A percentile compares a stretch with the other conserved stretches of the same genome.
phyloP scores from a whole-genome alignment of 2,113 vertebrate genomes.

The Talpa occidentalis region DNA sequence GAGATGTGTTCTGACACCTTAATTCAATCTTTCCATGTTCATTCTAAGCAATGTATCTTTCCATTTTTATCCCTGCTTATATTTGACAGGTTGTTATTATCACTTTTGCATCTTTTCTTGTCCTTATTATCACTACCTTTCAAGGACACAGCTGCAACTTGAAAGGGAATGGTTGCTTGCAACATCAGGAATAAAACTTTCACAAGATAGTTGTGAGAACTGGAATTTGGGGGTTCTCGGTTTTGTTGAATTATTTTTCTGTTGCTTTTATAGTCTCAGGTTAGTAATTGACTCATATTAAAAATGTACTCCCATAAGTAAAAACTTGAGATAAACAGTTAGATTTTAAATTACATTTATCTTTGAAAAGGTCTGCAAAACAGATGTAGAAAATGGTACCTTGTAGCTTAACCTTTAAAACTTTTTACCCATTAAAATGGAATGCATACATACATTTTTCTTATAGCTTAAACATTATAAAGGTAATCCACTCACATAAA shows the following conservation, averaged over 20 bases:
- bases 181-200: neutral
- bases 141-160: neutral
- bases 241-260: slow-evolving; percentile 15
- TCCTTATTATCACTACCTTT: neutral
- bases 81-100: neutral
- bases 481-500: neutral
- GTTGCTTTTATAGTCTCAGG: neutral
- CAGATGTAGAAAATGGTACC: neutral
- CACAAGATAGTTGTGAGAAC: neutral
- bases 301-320: neutral
- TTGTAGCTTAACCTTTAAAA: slow-evolving; percentile 44
- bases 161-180: neutral
- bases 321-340: neutral
- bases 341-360: neutral
- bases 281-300: neutral
- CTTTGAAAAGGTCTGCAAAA: slow-evolving; percentile 8
- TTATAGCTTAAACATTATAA: slow-evolving; percentile 32
- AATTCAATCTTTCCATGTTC: neutral
- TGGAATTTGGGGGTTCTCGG: neutral
- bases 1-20: neutral
- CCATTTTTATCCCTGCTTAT: neutral
- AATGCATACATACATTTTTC: neutral
- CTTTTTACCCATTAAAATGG: neutral
- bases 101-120: neutral
- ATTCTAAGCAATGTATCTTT: neutral